Percentiles rank a stretch among this genome's conserved stretches.
Evolutionary conservation across 2,797 vertebrate genomes (phyloP).

Genomic region (Mareca penelope): DNA sequence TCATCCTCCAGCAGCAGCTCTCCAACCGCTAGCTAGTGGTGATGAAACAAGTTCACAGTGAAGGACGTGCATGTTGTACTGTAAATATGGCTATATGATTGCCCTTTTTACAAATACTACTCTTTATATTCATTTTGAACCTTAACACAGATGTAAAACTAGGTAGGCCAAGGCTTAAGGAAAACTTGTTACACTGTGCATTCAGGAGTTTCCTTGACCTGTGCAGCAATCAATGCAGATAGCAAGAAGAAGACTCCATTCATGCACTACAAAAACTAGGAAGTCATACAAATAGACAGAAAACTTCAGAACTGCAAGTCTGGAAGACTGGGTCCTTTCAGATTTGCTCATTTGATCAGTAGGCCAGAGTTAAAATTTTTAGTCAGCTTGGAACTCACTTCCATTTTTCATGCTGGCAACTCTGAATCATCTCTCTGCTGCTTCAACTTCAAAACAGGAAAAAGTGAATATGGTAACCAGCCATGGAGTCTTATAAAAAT

Average conservation of each 20-base stretch:
- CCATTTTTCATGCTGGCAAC: constrained; percentile 11
- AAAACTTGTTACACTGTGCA: accelerated
- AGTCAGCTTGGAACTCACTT: constrained; percentile 17
- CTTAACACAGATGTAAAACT: background rate
- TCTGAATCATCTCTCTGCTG: constrained; percentile 47
- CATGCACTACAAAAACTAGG: background rate
- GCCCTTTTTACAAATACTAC: background rate
- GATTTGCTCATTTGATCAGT: background rate
- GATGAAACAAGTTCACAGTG: background rate
- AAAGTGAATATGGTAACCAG: constrained; percentile 33
- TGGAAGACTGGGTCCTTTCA: background rate
- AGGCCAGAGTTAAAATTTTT: background rate
- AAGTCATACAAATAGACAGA: background rate
- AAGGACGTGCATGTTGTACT: background rate
- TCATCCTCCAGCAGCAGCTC: background rate
- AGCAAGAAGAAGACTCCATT: background rate
- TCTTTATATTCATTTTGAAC: background rate
- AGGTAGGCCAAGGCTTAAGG: background rate
- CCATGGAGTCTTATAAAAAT: background rate
- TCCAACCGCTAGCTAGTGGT: background rate
- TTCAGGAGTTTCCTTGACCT: background rate
- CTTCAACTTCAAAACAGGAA: constrained; percentile 55
- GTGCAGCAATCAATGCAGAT: background rate
- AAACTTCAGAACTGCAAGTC: background rate
- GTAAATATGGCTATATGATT: background rate